Evolutionary conservation across 2,888 invertebrate species (phyloP).

Genomic region (Eupithecia abbreviata): DNA sequence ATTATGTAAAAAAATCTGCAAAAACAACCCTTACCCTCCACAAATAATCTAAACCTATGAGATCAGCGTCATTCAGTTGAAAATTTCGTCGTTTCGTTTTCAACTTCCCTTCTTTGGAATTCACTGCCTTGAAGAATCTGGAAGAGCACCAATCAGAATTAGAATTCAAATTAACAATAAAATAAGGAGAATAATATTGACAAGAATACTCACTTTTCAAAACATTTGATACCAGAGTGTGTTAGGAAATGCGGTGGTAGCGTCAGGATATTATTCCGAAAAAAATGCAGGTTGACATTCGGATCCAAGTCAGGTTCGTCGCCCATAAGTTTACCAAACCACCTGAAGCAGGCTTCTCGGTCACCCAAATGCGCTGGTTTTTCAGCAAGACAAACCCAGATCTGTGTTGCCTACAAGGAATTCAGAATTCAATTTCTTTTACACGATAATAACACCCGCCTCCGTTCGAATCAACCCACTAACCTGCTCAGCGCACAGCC

Average conservation of each 20-base stretch:
- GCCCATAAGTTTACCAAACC: slow-evolving; percentile 98
- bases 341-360: slow-evolving; percentile 98
- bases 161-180: slow-evolving; percentile 76
- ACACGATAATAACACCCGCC: not conserved
- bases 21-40: slow-evolving; percentile 88
- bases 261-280: slow-evolving; percentile 96
- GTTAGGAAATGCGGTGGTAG: slow-evolving; percentile 95
- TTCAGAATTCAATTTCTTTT: slow-evolving; percentile 31
- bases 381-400: slow-evolving; percentile 98
- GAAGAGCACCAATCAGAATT: slow-evolving; percentile 74
- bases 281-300: slow-evolving; percentile 97
- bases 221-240: slow-evolving; percentile 97
- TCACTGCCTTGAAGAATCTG: slow-evolving; percentile 96
- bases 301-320: slow-evolving; percentile 99
- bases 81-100: slow-evolving; percentile 93
- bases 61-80: slow-evolving; percentile 95
- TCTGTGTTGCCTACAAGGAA: slow-evolving; percentile 90
- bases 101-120: slow-evolving; percentile 96
- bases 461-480: slow-evolving; percentile 25
- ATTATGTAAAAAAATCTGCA: not conserved
- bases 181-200: slow-evolving; percentile 84
- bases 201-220: slow-evolving; percentile 79
- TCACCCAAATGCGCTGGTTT: slow-evolving; percentile 96
- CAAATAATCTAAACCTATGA: slow-evolving; percentile 97
- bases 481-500: slow-evolving; percentile 96